phyloP scores from a whole-genome alignment of 2,888 invertebrate genomes.

The Ditylenchus weischeri region DNA sequence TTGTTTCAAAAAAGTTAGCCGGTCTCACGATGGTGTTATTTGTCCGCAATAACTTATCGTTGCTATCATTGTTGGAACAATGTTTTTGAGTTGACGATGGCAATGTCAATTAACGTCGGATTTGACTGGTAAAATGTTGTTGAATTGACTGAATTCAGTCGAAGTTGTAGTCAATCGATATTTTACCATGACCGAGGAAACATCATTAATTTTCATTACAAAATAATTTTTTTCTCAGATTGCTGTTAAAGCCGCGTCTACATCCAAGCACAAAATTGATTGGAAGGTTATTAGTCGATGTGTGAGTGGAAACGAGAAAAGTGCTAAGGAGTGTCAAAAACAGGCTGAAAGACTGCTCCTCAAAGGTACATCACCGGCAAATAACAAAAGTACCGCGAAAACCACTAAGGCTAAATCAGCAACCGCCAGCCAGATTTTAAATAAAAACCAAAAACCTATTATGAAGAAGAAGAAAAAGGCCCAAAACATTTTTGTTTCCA shows the following conservation, averaged over 20 bases:
- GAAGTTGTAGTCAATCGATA: too few species aligned
- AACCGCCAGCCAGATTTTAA: not conserved
- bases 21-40: too few species aligned
- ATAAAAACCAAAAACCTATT: not conserved
- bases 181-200: too few species aligned
- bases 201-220: not conserved
- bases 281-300: slow-evolving; percentile 13
- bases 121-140: too few species aligned
- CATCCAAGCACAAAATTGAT: slow-evolving; percentile 9
- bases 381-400: not conserved
- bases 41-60: too few species aligned
- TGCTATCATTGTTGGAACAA: too few species aligned
- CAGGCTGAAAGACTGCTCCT: not conserved
- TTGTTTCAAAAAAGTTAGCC: too few species aligned
- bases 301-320: not conserved
- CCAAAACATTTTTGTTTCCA: not conserved
- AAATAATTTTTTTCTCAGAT: slow-evolving; percentile 9
- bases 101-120: too few species aligned
- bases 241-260: slow-evolving; percentile 13
- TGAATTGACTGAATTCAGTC: too few species aligned
- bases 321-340: not conserved
- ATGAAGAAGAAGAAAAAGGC: not conserved
- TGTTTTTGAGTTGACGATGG: too few species aligned
- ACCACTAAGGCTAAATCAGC: not conserved
- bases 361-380: not conserved